Percentiles rank a stretch among this genome's conserved stretches.
These are phyloP conservation scores for Clarias batrachus DNA, from an alignment of 2,113 vertebrate genomes.

Conservation along the genomic window DNA sequence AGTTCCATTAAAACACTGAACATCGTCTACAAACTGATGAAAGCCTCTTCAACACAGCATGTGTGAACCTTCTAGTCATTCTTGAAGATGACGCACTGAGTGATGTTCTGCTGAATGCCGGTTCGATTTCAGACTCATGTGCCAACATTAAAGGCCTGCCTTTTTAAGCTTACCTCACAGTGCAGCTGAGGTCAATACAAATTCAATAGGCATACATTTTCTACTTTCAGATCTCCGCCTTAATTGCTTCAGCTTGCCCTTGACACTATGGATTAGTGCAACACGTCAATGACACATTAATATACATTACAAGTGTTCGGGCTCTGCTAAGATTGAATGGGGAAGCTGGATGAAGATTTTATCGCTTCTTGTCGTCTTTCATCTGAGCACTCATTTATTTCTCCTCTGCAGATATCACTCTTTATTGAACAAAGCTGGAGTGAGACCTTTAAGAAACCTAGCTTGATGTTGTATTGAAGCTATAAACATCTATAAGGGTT, in stretches of 20 bases:
- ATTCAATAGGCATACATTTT: slow-evolving; percentile 40
- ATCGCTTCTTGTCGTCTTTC: slow-evolving; percentile 32
- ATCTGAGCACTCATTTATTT: slow-evolving; percentile 6
- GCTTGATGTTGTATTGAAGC: neutral
- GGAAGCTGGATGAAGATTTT: slow-evolving; percentile 22
- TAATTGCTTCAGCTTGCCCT: slow-evolving; percentile 30
- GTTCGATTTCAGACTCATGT: slow-evolving; percentile 35
- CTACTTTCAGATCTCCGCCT: slow-evolving; percentile 26
- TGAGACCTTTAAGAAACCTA: slow-evolving; percentile 4
- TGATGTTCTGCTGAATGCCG: neutral
- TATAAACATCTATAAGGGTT: neutral
- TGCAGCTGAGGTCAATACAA: slow-evolving; percentile 37
- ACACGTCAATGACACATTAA: slow-evolving; percentile 42
- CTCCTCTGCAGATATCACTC: slow-evolving; percentile 29
- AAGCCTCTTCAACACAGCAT: neutral
- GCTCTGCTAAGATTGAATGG: slow-evolving; percentile 17
- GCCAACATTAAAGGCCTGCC: slow-evolving; percentile 27
- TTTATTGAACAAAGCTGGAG: slow-evolving; percentile 7
- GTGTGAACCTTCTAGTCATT: neutral
- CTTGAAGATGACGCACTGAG: slow-evolving; percentile 8
- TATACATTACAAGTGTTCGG: slow-evolving; percentile 42
- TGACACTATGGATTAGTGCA: slow-evolving; percentile 32
- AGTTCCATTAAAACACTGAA: neutral
- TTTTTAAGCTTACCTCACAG: slow-evolving; percentile 22
- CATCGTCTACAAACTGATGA: neutral